phyloP scores from a whole-genome alignment of 2,797 vertebrate species.

The Neoniphon sammara region DNA sequence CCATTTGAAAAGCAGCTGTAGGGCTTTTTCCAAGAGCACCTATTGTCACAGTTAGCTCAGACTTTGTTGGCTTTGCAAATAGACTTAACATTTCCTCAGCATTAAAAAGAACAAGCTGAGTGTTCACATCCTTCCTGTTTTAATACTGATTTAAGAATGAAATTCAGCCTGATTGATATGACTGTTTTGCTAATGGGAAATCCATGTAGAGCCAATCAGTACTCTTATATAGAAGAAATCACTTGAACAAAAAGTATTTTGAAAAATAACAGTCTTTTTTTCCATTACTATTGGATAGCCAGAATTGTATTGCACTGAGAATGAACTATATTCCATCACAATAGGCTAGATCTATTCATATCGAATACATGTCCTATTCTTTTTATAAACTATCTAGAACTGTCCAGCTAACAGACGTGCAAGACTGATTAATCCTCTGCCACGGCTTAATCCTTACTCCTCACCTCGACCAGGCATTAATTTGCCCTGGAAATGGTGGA shows the following conservation, averaged over 20 bases:
- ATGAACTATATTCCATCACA: slow-evolving; percentile 35
- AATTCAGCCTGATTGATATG: too few species aligned
- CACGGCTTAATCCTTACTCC: slow-evolving; percentile 51
- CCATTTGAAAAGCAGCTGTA: neutral
- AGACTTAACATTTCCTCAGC: too few species aligned
- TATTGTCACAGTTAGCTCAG: neutral
- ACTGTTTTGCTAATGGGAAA: too few species aligned
- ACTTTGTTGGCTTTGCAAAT: slow-evolving; percentile 6
- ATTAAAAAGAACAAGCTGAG: too few species aligned
- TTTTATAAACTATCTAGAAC: slow-evolving; percentile 52
- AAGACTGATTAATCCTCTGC: slow-evolving; percentile 57
- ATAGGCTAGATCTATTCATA: slow-evolving; percentile 37
- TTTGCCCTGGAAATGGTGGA: slow-evolving; percentile 54
- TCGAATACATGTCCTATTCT: slow-evolving; percentile 31
- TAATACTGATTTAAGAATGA: neutral
- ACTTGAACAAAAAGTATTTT: neutral
- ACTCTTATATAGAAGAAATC: neutral
- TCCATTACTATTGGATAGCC: neutral
- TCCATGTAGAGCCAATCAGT: neutral
- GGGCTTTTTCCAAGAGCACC: neutral
- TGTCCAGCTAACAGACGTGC: slow-evolving; percentile 50
- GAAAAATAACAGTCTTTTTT: neutral
- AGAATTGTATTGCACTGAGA: slow-evolving; percentile 25
- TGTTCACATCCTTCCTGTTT: neutral
- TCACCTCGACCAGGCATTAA: slow-evolving; percentile 57